phyloP scores from a whole-genome alignment of 37 sponge, comb jelly and placozoan genomes.

The Beroe forskalii region DNA sequence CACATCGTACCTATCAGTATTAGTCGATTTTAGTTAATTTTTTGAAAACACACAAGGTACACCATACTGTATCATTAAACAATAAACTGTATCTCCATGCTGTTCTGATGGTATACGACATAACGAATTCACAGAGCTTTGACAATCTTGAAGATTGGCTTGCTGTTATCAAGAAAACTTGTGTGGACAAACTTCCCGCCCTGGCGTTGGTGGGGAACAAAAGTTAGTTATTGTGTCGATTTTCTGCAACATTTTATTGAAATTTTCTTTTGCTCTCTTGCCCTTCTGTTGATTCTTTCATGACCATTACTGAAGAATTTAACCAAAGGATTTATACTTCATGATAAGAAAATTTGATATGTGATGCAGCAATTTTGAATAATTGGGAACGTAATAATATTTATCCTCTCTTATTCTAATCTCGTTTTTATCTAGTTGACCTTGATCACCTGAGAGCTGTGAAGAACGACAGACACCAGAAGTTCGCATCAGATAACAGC shows the following conservation, averaged over 20 bases:
- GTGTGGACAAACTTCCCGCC: conserved; percentile 69
- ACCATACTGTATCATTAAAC: too few species aligned
- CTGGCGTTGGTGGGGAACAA: conserved; percentile 91
- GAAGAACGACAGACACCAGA: conserved; percentile 81
- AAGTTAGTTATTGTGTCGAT: conserved; percentile 67
- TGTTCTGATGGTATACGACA: conserved; percentile 89
- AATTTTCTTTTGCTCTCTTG: too few species aligned
- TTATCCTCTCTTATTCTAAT: conserved; percentile 1
- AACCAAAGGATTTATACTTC: too few species aligned
- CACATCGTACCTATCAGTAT: too few species aligned
- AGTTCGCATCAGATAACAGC: conserved; percentile 75
- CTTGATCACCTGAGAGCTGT: conserved; percentile 86
- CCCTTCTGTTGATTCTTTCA: neutral
- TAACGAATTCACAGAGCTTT: conserved; percentile 93
- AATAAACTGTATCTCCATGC: too few species aligned
- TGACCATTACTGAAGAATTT: too few species aligned
- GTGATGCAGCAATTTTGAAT: too few species aligned
- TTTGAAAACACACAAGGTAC: too few species aligned
- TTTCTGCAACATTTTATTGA: neutral
- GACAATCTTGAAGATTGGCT: conserved; percentile 93
- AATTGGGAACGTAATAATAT: neutral
- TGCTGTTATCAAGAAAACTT: conserved; percentile 70
- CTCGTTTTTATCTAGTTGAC: conserved; percentile 78
- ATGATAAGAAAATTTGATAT: too few species aligned
- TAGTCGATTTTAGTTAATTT: too few species aligned